Evolutionary conservation across 1,140 invertebrate genomes (phyloP), one percentile per base, ranked within the genome.

Genomic region (Sinonovacula constricta): DNA sequence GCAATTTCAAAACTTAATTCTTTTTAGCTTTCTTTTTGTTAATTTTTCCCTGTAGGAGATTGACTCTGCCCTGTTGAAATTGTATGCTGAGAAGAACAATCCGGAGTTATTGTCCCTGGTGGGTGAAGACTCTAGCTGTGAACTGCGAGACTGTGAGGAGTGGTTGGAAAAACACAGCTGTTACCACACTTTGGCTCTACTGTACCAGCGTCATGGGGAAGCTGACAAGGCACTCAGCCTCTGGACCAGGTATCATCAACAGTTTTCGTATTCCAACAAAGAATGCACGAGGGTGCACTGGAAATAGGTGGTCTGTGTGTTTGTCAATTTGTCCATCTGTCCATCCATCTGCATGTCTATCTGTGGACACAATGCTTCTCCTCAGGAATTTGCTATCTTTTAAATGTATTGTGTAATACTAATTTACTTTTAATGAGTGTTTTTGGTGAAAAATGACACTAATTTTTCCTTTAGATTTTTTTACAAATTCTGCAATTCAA

Each of bases 11-110:
- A n/a, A n/a, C n/a, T n/a, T 22, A 30, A 49, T 22, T n/a, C 5
- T 54, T 70, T n/a, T 24, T 26, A 39, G 10, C 24, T 3, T 39
- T 45, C 12, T 68, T 30, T 68, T 53, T 53, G 15, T 22, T 1
- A n/a, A n/a, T n/a, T 51, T 51, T 83, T 63, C 62, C 62, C 81
- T 81, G 10, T 78, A 92, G 91, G 91, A 91, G 81, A 83, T 92
- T n/a, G 91, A 92, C 76, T 89, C 90, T 31, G 92, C 91, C 5
- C 84, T 92, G 56, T 81, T 92, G 63, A 92, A 92, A 77, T 66
- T 92, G 18, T 91, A 92, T 86, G 91, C 91, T 31, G 91, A 91
- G 71, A 84, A 82, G 18, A 85, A 88, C 63, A 88, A 89, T 18
- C 71, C 85, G 45, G 85, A 90, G 66, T 80, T 92, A 59, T 67